Conservation (phyloP, 2,797 vertebrate species). For the Onychomys torridus region DNA sequence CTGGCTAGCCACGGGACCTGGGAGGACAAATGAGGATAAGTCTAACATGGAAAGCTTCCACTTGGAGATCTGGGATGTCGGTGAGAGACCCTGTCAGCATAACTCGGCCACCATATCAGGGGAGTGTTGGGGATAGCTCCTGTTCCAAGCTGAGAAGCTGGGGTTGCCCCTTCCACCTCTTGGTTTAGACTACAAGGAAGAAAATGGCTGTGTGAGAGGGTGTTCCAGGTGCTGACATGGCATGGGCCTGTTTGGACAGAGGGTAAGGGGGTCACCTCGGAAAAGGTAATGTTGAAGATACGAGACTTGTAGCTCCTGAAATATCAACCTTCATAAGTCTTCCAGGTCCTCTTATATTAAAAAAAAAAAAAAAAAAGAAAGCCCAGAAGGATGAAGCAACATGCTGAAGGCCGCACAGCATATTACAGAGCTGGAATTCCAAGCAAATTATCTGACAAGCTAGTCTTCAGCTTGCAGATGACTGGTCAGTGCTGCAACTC, state of each 20-base stretch:
- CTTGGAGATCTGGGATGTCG: neutral
- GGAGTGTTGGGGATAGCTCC: neutral
- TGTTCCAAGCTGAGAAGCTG: neutral
- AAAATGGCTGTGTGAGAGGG: neutral
- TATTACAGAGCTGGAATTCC: neutral
- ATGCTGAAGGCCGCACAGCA: neutral
- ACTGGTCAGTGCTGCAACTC: neutral
- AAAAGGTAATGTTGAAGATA: neutral
- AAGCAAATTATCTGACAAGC: neutral
- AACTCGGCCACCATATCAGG: neutral
- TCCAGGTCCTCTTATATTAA: neutral
- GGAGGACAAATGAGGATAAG: neutral
- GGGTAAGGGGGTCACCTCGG: neutral
- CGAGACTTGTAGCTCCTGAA: neutral
- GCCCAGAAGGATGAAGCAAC: neutral
- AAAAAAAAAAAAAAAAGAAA: neutral
- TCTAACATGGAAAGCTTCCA: neutral
- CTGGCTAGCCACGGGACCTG: neutral
- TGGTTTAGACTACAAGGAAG: neutral
- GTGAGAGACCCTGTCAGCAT: neutral
- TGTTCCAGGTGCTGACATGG: accelerated
- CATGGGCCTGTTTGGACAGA: neutral
- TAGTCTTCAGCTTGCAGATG: neutral
- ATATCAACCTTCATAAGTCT: neutral
- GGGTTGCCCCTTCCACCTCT: neutral